Base-by-base conservation (phyloP, 2,888 invertebrate species). In the Thymelicus acteon region DNA sequence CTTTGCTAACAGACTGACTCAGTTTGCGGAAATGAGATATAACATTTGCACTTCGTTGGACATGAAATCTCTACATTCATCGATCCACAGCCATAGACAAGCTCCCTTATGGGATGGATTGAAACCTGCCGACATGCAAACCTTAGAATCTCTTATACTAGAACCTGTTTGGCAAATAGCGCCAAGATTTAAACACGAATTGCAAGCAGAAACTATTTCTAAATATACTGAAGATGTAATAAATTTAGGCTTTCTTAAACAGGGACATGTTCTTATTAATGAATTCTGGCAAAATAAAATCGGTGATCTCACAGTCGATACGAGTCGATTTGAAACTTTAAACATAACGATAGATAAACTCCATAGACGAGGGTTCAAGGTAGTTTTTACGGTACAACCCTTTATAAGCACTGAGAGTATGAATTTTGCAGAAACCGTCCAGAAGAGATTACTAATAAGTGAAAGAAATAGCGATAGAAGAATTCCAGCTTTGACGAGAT, bases 91-190 rank as follows among this genome's bases (percentile, higher is more conserved):
- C 79, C 97, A 97, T 78, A 82, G 88, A 71, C 79, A 85, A 73
- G 88, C 92, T 0, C 96, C 96, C 0, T 84, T 97, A 0, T 98
- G 97, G 97, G 97, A 98, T 79, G 97, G 97, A 0, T 82, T 97
- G 0, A 97, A 96, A 78, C 96, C 97, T 40, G 95, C 96, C 61
- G 97, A 97, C 70, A 94, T 96, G 67, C 95, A 95, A 72, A 95
- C 96, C 0, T 94, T 98, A 67, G 96, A 97, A 75, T 96, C 96
- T 0, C 85, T 98, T 12, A 94, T 98, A 54, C 96, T 96, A 0
- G 97, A 97, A 83, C 98, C 98, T 0, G 96, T 98, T 0, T 98
- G 98, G 97, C 96, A 97, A 84, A 97, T 98, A 72, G 96, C 97
- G 0, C 96, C 97, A 0, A 93, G 94, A 6, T 95, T 94, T 74